phyloP scores from a whole-genome alignment of 2,888 invertebrate genomes.

The Gandaritis pyraliata region DNA sequence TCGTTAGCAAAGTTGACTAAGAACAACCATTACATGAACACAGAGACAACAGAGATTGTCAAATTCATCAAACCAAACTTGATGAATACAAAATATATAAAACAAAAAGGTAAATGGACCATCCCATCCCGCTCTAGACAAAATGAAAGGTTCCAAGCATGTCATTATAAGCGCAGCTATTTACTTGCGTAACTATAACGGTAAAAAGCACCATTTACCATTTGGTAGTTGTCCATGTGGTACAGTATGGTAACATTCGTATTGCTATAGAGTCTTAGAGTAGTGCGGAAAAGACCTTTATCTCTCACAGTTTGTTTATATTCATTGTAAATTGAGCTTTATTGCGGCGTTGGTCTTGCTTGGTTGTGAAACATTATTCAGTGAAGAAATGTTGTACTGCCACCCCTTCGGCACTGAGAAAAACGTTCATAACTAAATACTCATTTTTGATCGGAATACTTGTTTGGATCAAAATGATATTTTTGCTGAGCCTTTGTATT shows the following conservation, averaged over 20 bases:
- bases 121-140: slow-evolving; percentile 53
- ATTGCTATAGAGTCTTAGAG: slow-evolving; percentile 42
- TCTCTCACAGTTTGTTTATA: slow-evolving; percentile 30
- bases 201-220: slow-evolving; percentile 69
- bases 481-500: too few species aligned
- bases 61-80: background rate
- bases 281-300: slow-evolving; percentile 43
- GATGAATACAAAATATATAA: background rate
- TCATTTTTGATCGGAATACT: too few species aligned
- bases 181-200: slow-evolving; percentile 77
- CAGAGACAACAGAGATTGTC: too few species aligned
- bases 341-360: background rate
- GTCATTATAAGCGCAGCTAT: slow-evolving; percentile 69
- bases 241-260: slow-evolving; percentile 55
- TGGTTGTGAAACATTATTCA: too few species aligned
- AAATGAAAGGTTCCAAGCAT: slow-evolving; percentile 59
- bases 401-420: too few species aligned
- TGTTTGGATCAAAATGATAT: too few species aligned
- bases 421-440: too few species aligned
- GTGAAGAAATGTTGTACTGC: too few species aligned
- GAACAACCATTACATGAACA: too few species aligned
- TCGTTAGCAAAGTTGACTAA: too few species aligned
- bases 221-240: slow-evolving; percentile 62
- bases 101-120: slow-evolving; percentile 48
- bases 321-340: slow-evolving; percentile 9